These are phyloP conservation scores for Acronicta alni DNA, from an alignment of 2,888 invertebrate species.

Conservation along the genomic window DNA sequence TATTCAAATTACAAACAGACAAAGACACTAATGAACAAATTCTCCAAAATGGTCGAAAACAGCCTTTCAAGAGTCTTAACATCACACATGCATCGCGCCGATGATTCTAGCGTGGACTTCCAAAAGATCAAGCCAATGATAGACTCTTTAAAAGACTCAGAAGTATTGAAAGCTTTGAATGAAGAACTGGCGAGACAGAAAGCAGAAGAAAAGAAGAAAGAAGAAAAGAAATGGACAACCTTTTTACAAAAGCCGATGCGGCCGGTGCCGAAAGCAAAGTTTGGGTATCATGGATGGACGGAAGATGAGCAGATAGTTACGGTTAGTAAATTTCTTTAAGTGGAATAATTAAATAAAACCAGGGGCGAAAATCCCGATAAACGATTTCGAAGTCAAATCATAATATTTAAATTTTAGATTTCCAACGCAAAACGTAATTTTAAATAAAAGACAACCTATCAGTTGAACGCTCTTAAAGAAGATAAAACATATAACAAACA, in stretches of 20 bases:
- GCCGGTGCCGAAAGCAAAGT: conserved; percentile 88
- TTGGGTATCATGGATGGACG: conserved; percentile 69
- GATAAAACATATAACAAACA: too few species aligned
- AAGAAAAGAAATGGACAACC: conserved; percentile 92
- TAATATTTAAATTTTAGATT: too few species aligned
- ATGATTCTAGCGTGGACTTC: conserved; percentile 91
- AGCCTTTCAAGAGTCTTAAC: conserved; percentile 78
- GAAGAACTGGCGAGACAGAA: conserved; percentile 86
- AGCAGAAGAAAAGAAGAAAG: conserved; percentile 86
- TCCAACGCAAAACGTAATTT: too few species aligned
- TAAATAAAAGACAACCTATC: too few species aligned
- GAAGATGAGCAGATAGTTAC: conserved; percentile 60
- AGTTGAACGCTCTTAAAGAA: too few species aligned
- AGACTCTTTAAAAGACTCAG: conserved; percentile 91
- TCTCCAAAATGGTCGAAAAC: conserved; percentile 64
- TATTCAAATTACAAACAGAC: conserved; percentile 3
- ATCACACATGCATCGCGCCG: conserved; percentile 79
- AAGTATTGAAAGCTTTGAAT: conserved; percentile 91
- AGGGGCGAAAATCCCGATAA: too few species aligned
- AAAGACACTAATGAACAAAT: conserved; percentile 22
- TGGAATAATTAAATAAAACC: too few species aligned
- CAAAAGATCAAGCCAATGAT: conserved; percentile 91
- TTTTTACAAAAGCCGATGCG: conserved; percentile 93
- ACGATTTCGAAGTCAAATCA: too few species aligned
- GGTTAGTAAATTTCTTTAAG: conserved; percentile 56